Evolutionary conservation across 1,140 invertebrate genomes (phyloP), one percentile per base, ranked within the genome.

Genomic region (Bilobella aurantiaca): DNA sequence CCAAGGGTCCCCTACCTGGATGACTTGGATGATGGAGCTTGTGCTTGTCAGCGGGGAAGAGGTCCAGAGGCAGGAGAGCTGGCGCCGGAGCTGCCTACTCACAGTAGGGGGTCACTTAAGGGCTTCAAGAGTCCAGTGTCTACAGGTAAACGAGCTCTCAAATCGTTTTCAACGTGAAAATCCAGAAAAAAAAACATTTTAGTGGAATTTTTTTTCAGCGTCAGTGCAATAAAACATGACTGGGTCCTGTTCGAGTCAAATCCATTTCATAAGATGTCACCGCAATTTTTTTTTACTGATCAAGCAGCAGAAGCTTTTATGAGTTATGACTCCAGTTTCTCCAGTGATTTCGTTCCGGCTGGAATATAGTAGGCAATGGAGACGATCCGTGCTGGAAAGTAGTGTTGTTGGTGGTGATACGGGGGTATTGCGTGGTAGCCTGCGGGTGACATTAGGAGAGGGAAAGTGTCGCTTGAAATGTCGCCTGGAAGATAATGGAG

Each of bases 11-110:
- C 46, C 46, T 28, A 63, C 25, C 49, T 66, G 64, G 28, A 27
- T 47, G 29, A 8, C n/a, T n/a, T 23, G 2, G 14, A 46, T 21
- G n/a, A 34, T 28, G 27, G 65, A 21, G 27, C 21, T 37, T 34
- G 60, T 61, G 62, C 61, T 56, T 67, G 71, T 69, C 69, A 70
- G 71, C 67, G 68, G 66, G 71, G 68, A 69, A 70, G 29, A 63
- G 60, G 62, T 62, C 27, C 8, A 8, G 28, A 34, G 62, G 62
- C 65, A 66, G 63, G 68, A 69, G 65, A 63, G 47, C 62, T 73
- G 71, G 71, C 68, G 71, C 68, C 71, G 69, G 63, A 70, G 71
- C 68, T 73, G 71, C 68, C 66, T 68, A 61, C 64, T 70, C 66
- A 42, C 71, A 42, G 37, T 64, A 57, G 71, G 71, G 68, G 67